These are phyloP conservation scores for Barypeithes pellucidus DNA, from an alignment of 2,888 invertebrate species.

Conservation along the genomic window DNA sequence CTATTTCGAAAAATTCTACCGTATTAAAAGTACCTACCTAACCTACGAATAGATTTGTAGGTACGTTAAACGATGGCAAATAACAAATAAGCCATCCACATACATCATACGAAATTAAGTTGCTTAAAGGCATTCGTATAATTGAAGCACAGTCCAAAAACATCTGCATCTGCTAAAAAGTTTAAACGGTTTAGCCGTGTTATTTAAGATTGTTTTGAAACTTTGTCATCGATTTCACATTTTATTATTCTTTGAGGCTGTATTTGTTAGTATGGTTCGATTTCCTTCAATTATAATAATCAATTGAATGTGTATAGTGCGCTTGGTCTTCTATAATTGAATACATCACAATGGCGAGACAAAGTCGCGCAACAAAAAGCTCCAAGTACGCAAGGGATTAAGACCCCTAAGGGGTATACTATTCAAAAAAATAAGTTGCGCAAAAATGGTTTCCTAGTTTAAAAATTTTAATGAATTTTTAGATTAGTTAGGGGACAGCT, in stretches of 20 bases:
- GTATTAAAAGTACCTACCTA: slow-evolving; percentile 24
- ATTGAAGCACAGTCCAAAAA: slow-evolving; percentile 31
- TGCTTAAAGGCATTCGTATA: slow-evolving; percentile 36
- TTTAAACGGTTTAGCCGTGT: slow-evolving; percentile 22
- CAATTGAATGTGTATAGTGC: too few relatives aligned
- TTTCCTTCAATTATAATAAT: too few relatives aligned
- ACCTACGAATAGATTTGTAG: slow-evolving; percentile 16
- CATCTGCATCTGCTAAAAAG: slow-evolving; percentile 41
- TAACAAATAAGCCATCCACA: slow-evolving; percentile 25
- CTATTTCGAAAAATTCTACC: slow-evolving; percentile 33
- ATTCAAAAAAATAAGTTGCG: too few relatives aligned
- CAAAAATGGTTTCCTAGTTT: too few relatives aligned
- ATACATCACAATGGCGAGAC: too few relatives aligned
- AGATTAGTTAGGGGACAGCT: too few relatives aligned
- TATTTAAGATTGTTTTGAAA: slow-evolving; percentile 1
- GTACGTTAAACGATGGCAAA: slow-evolving; percentile 13
- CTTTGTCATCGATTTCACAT: not conserved
- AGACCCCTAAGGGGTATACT: too few relatives aligned
- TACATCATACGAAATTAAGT: slow-evolving; percentile 11
- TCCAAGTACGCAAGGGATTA: too few relatives aligned
- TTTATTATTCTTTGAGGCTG: not conserved
- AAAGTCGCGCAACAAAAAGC: too few relatives aligned
- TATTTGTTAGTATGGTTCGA: too few relatives aligned
- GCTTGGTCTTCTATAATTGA: too few relatives aligned
- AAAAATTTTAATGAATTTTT: too few relatives aligned